Base-by-base conservation (phyloP, 37 sponge, comb jelly and placozoan species). In the Halisarca cf. caerulea region DNA sequence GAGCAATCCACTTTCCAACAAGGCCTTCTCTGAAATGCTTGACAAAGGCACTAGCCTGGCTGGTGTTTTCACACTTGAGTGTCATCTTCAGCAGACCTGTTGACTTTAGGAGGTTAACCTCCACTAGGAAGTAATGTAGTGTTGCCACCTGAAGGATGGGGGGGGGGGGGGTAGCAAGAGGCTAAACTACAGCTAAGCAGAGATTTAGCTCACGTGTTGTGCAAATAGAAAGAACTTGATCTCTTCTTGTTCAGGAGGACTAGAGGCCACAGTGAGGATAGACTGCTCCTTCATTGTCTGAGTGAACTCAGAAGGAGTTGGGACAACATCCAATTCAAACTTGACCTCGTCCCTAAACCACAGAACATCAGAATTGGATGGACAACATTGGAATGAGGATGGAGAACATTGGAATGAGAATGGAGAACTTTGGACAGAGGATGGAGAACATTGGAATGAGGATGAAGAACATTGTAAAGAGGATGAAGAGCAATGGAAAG, bases 231-330 rank as follows among this genome's bases (percentile, higher is more conserved):
- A 97, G 79, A 87, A 85, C 61, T 97, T 95, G 78, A 91, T 86
- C 17, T 84, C 82, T 3, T 68, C 85, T 39, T 93, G 82, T 61
- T 90, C 83, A 17, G 89, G 83, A 7, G 91, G 88, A 53, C 98
- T 97, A 68, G 94, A 92, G 0, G 98, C 98, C 93, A 97, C 86
- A 30, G 96, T 92, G 43, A 87, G 51, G 30, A 97, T 82, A 60
- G 82, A 84, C 44, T 85, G 36, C 25, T 68, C 44, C 18, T 84
- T 66, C 64, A 92, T 78, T 3, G 84, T 84, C 40, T 55, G 86
- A 59, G 92, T 89, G 37, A 95, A 59, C 28, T 92, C 96, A 28
- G 86, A 79, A 0, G 92, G 91, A n/a, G 88, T 93, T 7, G 93
- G 91, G 23, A 95, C 74, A n/a, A 78, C 83, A 15, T 62, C 81